Percentiles rank a stretch among this genome's conserved stretches.
phyloP scores from a whole-genome alignment of 1,140 invertebrate genomes.

The Papilio aristodemus region DNA sequence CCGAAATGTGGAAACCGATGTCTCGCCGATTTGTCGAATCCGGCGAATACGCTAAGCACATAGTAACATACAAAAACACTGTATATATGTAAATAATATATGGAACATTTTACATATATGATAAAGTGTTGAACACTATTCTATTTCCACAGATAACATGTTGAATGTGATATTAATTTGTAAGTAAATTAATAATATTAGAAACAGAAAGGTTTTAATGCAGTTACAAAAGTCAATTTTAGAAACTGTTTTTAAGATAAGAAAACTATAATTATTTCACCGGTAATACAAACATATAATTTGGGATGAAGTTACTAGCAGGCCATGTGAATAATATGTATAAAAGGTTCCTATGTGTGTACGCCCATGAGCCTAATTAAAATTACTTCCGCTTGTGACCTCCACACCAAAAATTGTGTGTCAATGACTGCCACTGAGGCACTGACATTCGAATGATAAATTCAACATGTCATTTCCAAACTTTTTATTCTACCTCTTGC shows the following conservation, averaged over 20 bases:
- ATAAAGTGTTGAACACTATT: too few relatives aligned
- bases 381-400: conserved; percentile 49
- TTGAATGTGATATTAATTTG: too few relatives aligned
- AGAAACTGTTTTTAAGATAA: too few relatives aligned
- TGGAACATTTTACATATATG: too few relatives aligned
- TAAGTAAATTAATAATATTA: too few relatives aligned
- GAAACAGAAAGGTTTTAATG: too few relatives aligned
- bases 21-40: conserved; percentile 7
- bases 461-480: conserved; percentile 29
- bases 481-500: conserved; percentile 11
- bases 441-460: conserved; percentile 34
- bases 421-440: conserved; percentile 39
- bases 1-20: conserved; percentile 28
- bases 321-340: neutral
- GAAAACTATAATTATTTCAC: too few relatives aligned
- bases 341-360: conserved; percentile 10
- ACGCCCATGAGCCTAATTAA: conserved; percentile 28
- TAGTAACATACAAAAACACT: too few relatives aligned
- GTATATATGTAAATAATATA: too few relatives aligned
- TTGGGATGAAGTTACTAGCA: neutral
- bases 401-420: conserved; percentile 47
- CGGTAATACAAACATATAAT: too few relatives aligned
- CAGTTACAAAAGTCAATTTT: too few relatives aligned
- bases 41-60: neutral
- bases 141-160: too few relatives aligned